Evolutionary conservation across 1,140 invertebrate species (phyloP).

Genomic region (Phocides pigmalion): DNA sequence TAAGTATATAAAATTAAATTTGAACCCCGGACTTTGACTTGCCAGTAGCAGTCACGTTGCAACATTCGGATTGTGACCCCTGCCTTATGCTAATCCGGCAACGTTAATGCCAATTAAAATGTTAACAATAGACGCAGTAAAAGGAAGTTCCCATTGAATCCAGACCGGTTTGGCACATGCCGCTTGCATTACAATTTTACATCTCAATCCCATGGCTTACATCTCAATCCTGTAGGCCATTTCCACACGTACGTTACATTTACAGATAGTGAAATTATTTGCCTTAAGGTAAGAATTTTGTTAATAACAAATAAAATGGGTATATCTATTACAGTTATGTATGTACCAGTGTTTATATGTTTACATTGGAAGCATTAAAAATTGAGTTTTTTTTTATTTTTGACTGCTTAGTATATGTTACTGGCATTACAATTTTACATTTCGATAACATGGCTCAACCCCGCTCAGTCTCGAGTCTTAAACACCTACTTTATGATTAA

Average conservation of each 20-base stretch:
- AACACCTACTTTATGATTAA: no score
- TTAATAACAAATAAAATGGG: no score
- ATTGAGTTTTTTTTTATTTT: no score
- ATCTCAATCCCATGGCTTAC: constrained; percentile 52
- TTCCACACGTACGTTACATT: background rate
- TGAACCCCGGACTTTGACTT: background rate
- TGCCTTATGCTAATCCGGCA: constrained; percentile 46
- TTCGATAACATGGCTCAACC: no score
- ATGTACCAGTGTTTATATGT: no score
- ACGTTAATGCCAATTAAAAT: constrained; percentile 75
- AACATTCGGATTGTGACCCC: constrained; percentile 48
- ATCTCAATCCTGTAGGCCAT: constrained; percentile 20
- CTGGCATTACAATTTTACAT: no score
- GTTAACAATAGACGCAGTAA: constrained; percentile 70
- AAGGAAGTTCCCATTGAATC: constrained; percentile 59
- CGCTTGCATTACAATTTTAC: constrained; percentile 43
- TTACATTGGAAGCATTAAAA: no score
- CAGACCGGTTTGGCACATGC: constrained; percentile 70
- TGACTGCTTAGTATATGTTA: no score
- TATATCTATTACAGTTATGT: no score
- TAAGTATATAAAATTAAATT: constrained; percentile 1
- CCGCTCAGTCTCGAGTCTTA: no score
- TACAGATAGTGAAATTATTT: no score
- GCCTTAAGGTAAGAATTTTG: no score
- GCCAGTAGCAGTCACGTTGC: constrained; percentile 31